A percentile compares a stretch with the other conserved stretches of the same genome.
Conservation (phyloP, 2,888 invertebrate species). For the Lysandra bellargus region DNA sequence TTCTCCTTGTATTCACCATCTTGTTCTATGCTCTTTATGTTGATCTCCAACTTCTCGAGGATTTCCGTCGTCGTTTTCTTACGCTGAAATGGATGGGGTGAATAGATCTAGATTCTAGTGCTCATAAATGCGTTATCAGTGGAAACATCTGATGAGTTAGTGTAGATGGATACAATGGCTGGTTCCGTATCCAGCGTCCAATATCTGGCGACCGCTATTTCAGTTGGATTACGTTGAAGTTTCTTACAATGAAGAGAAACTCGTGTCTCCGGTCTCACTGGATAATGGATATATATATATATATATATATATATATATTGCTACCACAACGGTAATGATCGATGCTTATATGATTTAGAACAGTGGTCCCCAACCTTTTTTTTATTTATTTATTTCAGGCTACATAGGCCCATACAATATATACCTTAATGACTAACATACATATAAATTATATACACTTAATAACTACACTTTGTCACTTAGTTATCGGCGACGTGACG, state of each 20-base stretch:
- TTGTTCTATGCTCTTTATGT: conserved; percentile 90
- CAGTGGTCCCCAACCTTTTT: too few species aligned
- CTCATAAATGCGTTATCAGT: too few species aligned
- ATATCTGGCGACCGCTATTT: not conserved
- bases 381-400: too few species aligned
- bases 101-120: not conserved
- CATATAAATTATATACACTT: too few species aligned
- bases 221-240: not conserved
- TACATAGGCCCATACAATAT: too few species aligned
- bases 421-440: too few species aligned
- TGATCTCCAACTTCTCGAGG: conserved; percentile 87
- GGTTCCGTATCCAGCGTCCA: not conserved
- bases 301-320: not conserved
- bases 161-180: not conserved
- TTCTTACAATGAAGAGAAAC: not conserved
- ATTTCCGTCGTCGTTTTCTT: conserved; percentile 73
- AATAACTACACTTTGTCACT: too few species aligned
- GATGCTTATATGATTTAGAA: too few species aligned
- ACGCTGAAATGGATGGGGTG: conserved; percentile 53
- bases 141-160: not conserved
- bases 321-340: not conserved
- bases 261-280: not conserved
- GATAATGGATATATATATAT: not conserved
- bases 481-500: too few species aligned
- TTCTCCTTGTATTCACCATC: conserved; percentile 90